Evolutionary conservation across 2,888 invertebrate genomes (phyloP), one percentile per base, ranked within the genome.

Genomic region (Cremastobaeus sp.): DNA sequence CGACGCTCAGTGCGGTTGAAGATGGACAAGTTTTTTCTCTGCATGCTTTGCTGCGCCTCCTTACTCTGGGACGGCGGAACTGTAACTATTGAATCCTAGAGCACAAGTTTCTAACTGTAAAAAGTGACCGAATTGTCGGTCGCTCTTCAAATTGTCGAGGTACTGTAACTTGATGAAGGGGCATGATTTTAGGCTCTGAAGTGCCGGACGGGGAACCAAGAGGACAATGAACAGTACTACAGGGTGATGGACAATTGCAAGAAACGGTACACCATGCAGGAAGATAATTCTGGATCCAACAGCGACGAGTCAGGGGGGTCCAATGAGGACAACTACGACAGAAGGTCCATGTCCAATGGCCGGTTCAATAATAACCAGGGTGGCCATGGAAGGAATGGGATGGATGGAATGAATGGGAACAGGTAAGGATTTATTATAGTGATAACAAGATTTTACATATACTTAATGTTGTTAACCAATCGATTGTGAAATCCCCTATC

Each of bases 151-250:
- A 25, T 25, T 25, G 25, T 25, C n/a, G n/a, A n/a, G n/a, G n/a
- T n/a, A n/a, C n/a, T n/a, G n/a, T n/a, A n/a, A n/a, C n/a, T n/a
- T n/a, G n/a, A n/a, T n/a, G n/a, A n/a, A n/a, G n/a, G n/a, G n/a
- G n/a, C n/a, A n/a, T n/a, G n/a, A n/a, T 62, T 62, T 15, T 28
- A 91, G 91, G 88, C 89, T 5, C 80, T 92, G 15, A 91, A 89
- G 80, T 92, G 93, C 77, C 90, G 90, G 8, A 89, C 90, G 0
- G 90, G 90, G 43, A 91, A 91, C 57, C 90, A 91, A 17, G 89
- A 90, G n/a, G 89, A 89, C 64, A 91, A 91, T 76, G 89, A 90
- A 12, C 90, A 91, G 55, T 84, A 92, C 2, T 91, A 90, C 75
- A 89, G 88, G 45, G 89, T 91, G 5, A 90, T 91, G 75, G 89